phyloP scores from a whole-genome alignment of 2,797 vertebrate genomes.

The Spea hammondii region DNA sequence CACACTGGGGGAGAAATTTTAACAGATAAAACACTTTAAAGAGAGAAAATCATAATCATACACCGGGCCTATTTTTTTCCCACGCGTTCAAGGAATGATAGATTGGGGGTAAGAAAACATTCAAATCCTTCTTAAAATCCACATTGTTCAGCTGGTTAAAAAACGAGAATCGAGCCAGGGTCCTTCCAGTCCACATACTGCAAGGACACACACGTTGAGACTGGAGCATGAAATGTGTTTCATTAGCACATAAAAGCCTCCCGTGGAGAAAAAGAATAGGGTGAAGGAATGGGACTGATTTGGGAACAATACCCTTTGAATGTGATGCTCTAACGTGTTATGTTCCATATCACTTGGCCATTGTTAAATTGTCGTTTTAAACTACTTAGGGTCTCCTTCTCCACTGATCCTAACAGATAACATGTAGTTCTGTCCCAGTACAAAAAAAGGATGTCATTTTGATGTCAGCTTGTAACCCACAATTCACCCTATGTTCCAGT shows the following conservation, averaged over 20 bases:
- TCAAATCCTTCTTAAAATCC: conserved; percentile 68
- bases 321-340: conserved; percentile 80
- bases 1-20: too few relatives aligned
- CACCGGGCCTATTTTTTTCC: conserved; percentile 55
- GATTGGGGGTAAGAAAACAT: conserved; percentile 47
- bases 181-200: conserved; percentile 58
- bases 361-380: conserved; percentile 79
- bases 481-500: conserved; percentile 6
- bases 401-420: conserved; percentile 74
- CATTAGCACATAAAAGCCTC: conserved; percentile 90
- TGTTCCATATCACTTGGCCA: conserved; percentile 71
- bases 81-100: conserved; percentile 50
- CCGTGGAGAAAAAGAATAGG: conserved; percentile 76
- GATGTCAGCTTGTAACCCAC: conserved; percentile 39
- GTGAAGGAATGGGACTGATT: conserved; percentile 69
- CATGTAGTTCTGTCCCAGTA: conserved; percentile 69
- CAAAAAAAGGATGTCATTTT: conserved; percentile 59
- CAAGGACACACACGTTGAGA: conserved; percentile 80
- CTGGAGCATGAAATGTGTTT: conserved; percentile 81
- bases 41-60: too few relatives aligned
- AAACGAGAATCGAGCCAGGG: conserved; percentile 55
- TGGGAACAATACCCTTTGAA: conserved; percentile 72
- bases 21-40: too few relatives aligned
- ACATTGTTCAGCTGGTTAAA: conserved; percentile 63
- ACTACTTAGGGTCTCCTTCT: conserved; percentile 76